These are phyloP conservation scores for Siniperca undulata DNA, from an alignment of 2,797 vertebrate genomes.

Conservation along the genomic window DNA sequence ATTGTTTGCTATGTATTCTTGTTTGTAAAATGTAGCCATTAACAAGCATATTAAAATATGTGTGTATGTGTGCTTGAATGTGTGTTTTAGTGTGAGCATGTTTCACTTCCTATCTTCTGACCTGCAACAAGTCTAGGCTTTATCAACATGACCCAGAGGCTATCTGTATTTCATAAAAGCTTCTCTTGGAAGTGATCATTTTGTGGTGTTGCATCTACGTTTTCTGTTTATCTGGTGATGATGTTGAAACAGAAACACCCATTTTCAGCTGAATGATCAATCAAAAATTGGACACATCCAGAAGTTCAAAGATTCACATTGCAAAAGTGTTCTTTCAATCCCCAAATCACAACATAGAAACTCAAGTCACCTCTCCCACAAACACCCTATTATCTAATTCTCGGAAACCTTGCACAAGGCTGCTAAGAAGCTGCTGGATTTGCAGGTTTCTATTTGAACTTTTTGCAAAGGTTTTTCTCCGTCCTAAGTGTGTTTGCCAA, in stretches of 20 bases:
- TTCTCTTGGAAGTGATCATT: constrained; percentile 54
- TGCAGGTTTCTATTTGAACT: constrained; percentile 75
- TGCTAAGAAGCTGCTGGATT: constrained; percentile 73
- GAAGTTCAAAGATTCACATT: constrained; percentile 70
- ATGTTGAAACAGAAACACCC: constrained; percentile 51
- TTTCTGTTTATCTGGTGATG: constrained; percentile 34
- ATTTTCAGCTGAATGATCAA: constrained; percentile 53
- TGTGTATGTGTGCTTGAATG: background rate
- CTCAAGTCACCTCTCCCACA: constrained; percentile 31
- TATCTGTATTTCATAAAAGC: constrained; percentile 50
- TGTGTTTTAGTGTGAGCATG: constrained; percentile 6
- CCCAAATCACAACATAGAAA: constrained; percentile 45
- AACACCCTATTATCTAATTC: constrained; percentile 61
- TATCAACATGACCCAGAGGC: constrained; percentile 50
- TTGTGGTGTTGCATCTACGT: constrained; percentile 12
- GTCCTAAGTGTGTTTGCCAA: constrained; percentile 67
- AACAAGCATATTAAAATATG: constrained; percentile 2
- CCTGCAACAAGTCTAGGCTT: constrained; percentile 40
- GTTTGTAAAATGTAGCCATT: constrained; percentile 8
- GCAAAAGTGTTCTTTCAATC: constrained; percentile 58
- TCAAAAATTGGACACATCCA: constrained; percentile 48
- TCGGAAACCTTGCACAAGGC: constrained; percentile 72
- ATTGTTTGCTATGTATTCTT: background rate
- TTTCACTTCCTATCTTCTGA: constrained; percentile 55
- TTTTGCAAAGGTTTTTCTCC: constrained; percentile 58